Conservation (phyloP, 1,140 invertebrate species). For the Drosophila biarmipes region DNA sequence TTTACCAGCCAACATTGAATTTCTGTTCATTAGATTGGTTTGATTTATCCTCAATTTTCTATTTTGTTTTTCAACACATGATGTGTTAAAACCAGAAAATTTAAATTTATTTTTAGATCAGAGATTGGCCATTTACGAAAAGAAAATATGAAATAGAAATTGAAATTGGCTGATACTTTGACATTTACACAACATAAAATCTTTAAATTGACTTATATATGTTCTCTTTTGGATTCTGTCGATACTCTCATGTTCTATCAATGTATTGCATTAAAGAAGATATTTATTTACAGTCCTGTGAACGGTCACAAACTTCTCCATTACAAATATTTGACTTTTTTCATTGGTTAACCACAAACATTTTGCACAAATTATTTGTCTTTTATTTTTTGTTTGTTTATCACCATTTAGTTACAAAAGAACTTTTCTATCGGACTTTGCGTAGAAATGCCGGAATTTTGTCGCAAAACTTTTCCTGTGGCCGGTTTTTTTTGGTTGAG, state of each 20-base stretch:
- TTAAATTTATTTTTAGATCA: not conserved
- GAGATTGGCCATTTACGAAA: no score
- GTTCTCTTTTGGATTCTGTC: not conserved
- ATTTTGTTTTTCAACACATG: not conserved
- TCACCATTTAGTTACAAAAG: constrained; percentile 34
- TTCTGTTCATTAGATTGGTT: constrained; percentile 65
- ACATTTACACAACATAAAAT: no score
- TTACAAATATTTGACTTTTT: constrained; percentile 8
- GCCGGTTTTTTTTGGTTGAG: not conserved
- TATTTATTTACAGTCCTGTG: constrained; percentile 1
- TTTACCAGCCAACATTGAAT: constrained; percentile 31
- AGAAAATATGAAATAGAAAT: not conserved
- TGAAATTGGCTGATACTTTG: not conserved
- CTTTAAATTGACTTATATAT: no score
- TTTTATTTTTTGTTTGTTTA: constrained; percentile 19
- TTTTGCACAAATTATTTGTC: constrained; percentile 10
- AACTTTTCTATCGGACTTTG: constrained; percentile 36
- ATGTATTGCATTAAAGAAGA: not conserved
- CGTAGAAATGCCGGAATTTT: constrained; percentile 12
- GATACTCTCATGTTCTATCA: not conserved
- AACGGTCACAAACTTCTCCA: not conserved
- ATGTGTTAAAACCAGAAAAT: constrained; percentile 13
- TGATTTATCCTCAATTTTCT: constrained; percentile 21
- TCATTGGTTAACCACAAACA: constrained; percentile 2
- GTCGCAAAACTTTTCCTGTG: constrained; percentile 17